Base-by-base conservation (phyloP, 2,888 invertebrate species). In the Venusia cambrica region DNA sequence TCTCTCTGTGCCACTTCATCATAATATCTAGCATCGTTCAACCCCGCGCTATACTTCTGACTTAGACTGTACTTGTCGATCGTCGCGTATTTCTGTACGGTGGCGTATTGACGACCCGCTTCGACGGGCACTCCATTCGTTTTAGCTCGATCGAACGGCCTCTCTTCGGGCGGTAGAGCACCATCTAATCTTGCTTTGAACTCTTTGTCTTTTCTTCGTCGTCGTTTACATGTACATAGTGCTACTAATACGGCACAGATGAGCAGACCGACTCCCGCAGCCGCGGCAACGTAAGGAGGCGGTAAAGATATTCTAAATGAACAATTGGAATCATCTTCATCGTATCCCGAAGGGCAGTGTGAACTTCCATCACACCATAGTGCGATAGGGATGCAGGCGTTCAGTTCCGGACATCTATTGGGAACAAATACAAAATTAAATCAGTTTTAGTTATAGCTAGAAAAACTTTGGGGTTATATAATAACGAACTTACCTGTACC, bases 331-430 rank as follows among this genome's bases (percentile, higher is more conserved):
- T 93, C 93, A 48, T 92, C 92, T 76, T 94, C 94, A 65, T 94
- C 95, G 70, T 90, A 93, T 1, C 94, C 94, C 2, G 94, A 93
- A 5, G 94, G 94, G 63, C 95, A 95, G 61, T 95, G 94, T 1
- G 90, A 83, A 19, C 91, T 89, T 0, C 94, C 94, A 64, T 95
- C 94, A 70, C 94, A 95, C 94, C 94, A 94, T 2, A 95, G 69
- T 1, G 92, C 90, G 1, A 92, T 89, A 44, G 92, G 93, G 56
- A 94, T 94, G 68, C 94, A 95, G 0, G 94, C 94, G 44, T 94
- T 93, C 29, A 94, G 78, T 66, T 94, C 94, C 1, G 94, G 94
- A 58, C 94, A 94, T 62, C 93, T 93, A 78, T 30, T 74, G 64
- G 55, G 30, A 43, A 37, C 15, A 38, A 31, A 45, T 22, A 38